These are phyloP conservation scores for Papilio aristodemus DNA, from an alignment of 1,140 invertebrate genomes.

Conservation along the genomic window DNA sequence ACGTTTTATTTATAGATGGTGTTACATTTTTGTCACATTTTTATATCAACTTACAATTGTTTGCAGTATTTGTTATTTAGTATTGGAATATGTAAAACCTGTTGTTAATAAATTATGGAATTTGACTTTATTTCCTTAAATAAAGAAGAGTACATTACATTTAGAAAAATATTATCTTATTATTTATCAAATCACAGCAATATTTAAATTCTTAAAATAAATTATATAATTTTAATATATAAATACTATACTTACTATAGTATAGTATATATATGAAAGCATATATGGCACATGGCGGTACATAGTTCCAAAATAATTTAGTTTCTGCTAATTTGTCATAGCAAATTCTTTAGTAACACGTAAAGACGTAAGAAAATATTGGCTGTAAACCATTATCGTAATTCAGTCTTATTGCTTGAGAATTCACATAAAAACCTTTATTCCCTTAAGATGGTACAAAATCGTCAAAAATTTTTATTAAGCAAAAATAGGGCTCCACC, in stretches of 20 bases:
- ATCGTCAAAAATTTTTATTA: background rate
- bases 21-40: background rate
- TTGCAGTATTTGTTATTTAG: constrained; percentile 10
- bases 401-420: constrained; percentile 28
- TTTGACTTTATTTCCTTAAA: constrained; percentile 34
- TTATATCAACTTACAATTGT: constrained; percentile 14
- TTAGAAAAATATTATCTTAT: constrained; percentile 41
- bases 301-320: background rate
- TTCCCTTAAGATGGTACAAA: background rate
- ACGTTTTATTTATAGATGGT: background rate
- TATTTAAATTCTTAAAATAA: constrained; percentile 54
- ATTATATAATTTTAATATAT: constrained; percentile 37
- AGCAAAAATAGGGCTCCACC: background rate
- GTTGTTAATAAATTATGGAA: constrained; percentile 18
- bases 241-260: constrained; percentile 36
- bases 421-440: constrained; percentile 19
- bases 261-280: background rate
- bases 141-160: constrained; percentile 21
- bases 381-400: background rate
- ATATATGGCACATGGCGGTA: constrained; percentile 30
- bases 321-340: background rate
- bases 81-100: constrained; percentile 15
- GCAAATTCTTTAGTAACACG: constrained; percentile 23
- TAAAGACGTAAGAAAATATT: constrained; percentile 29
- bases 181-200: constrained; percentile 66